These are phyloP conservation scores for Ophraella communa DNA, from an alignment of 2,888 invertebrate genomes.

Conservation along the genomic window DNA sequence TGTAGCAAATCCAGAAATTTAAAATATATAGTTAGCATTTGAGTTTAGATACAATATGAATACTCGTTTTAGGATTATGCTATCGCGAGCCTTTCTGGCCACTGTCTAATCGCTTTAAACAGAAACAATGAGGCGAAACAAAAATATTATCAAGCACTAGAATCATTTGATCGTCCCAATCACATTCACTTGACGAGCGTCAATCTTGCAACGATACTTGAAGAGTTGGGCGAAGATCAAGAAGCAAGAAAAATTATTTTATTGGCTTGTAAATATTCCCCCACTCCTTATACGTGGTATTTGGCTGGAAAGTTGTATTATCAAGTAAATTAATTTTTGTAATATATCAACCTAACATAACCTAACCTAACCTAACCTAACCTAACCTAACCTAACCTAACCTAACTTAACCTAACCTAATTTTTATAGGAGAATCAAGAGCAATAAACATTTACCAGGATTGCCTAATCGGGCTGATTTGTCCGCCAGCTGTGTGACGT, in stretches of 20 bases:
- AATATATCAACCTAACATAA: too few relatives aligned
- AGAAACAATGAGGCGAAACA: conserved; percentile 47
- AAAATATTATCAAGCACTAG: conserved; percentile 50
- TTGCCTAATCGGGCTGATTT: too few relatives aligned
- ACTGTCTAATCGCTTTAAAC: conserved; percentile 48
- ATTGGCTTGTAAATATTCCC: conserved; percentile 52
- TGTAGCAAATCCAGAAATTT: too few relatives aligned
- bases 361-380: too few relatives aligned
- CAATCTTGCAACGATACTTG: conserved; percentile 48
- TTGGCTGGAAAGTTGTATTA: conserved; percentile 47
- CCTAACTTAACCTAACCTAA: too few relatives aligned
- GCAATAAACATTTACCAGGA: too few relatives aligned
- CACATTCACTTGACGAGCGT: conserved; percentile 54
- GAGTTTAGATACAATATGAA: neutral
- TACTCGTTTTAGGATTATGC: conserved; percentile 49
- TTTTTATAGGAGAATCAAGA: too few relatives aligned
- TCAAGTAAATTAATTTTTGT: conserved; percentile 35
- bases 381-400: too few relatives aligned
- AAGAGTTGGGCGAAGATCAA: conserved; percentile 46
- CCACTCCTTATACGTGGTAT: conserved; percentile 56
- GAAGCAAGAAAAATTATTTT: conserved; percentile 53
- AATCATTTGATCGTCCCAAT: conserved; percentile 50
- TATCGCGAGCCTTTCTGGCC: conserved; percentile 51
- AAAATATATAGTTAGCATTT: too few relatives aligned
- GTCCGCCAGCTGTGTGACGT: too few relatives aligned